These are phyloP conservation scores for Erpobdella octoculata DNA, from an alignment of 2,888 invertebrate genomes.

Conservation along the genomic window DNA sequence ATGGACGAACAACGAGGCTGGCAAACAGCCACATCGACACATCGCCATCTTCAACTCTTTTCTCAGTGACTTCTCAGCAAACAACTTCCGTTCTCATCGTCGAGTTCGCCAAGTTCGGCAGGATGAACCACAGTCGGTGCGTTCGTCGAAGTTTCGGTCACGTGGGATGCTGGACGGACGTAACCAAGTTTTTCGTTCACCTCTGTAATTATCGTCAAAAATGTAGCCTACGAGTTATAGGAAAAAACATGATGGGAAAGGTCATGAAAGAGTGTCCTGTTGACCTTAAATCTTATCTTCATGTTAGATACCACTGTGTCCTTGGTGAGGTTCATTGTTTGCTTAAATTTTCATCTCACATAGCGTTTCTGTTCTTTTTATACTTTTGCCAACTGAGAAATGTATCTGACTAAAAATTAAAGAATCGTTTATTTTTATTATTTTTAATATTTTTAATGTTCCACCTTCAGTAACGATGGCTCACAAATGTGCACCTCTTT, in stretches of 20 bases:
- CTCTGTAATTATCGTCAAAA: neutral
- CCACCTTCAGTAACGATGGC: no score
- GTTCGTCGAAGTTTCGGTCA: slow-evolving; percentile 9
- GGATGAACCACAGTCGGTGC: slow-evolving; percentile 11
- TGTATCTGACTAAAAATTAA: no score
- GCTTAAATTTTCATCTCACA: neutral
- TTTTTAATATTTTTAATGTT: no score
- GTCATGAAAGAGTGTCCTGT: neutral
- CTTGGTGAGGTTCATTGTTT: neutral
- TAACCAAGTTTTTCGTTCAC: neutral
- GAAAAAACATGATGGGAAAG: neutral
- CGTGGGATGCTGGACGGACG: slow-evolving; percentile 17
- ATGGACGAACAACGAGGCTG: no score
- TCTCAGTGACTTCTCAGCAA: neutral
- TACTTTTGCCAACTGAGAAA: no score
- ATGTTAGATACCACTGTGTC: neutral
- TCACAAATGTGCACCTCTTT: neutral
- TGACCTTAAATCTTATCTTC: slow-evolving; percentile 10
- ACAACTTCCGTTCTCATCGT: neutral
- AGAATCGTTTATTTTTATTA: no score
- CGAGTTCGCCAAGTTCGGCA: slow-evolving; percentile 12
- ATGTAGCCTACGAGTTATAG: neutral
- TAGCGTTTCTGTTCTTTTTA: no score
- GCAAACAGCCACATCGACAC: neutral
- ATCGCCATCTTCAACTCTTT: neutral